A percentile compares a stretch with the other conserved stretches of the same genome.
phyloP scores from a whole-genome alignment of 2,888 invertebrate species.

The Ormyrus nitidulus region DNA sequence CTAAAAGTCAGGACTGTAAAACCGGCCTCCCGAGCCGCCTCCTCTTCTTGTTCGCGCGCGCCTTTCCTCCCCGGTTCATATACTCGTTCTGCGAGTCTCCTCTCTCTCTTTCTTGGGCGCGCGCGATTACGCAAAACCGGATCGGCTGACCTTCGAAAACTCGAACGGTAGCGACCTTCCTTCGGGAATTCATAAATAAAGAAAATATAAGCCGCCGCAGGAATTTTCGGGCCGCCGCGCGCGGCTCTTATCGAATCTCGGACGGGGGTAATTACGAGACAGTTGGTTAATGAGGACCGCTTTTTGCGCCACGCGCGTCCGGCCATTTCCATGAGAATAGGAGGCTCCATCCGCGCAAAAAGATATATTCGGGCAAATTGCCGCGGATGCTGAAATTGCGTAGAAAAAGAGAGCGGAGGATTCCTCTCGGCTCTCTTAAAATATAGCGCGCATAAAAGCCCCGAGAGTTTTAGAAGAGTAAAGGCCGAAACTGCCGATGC shows the following conservation, averaged over 20 bases:
- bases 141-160: constrained; percentile 57
- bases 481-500: constrained; percentile 37
- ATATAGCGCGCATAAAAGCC: too few species aligned
- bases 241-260: neutral
- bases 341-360: too few species aligned
- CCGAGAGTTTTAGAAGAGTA: too few species aligned
- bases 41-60: neutral
- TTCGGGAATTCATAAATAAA: constrained; percentile 53
- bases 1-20: constrained; percentile 47
- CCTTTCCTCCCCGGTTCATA: neutral
- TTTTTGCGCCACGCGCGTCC: neutral
- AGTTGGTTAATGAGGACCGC: neutral
- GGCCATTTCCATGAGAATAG: too few species aligned
- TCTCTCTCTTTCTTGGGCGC: constrained; percentile 15
- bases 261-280: neutral
- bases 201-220: constrained; percentile 14
- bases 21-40: constrained; percentile 22
- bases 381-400: too few species aligned
- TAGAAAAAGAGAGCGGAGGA: too few species aligned
- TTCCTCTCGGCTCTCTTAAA: too few species aligned
- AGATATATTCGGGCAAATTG: too few species aligned
- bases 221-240: constrained; percentile 1
- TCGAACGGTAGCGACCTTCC: constrained; percentile 58
- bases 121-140: constrained; percentile 58
- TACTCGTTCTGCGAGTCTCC: constrained; percentile 24